Percentiles rank a stretch among this genome's conserved stretches.
These are phyloP conservation scores for Anas georgica DNA, from an alignment of 2,797 vertebrate species.

Conservation along the genomic window DNA sequence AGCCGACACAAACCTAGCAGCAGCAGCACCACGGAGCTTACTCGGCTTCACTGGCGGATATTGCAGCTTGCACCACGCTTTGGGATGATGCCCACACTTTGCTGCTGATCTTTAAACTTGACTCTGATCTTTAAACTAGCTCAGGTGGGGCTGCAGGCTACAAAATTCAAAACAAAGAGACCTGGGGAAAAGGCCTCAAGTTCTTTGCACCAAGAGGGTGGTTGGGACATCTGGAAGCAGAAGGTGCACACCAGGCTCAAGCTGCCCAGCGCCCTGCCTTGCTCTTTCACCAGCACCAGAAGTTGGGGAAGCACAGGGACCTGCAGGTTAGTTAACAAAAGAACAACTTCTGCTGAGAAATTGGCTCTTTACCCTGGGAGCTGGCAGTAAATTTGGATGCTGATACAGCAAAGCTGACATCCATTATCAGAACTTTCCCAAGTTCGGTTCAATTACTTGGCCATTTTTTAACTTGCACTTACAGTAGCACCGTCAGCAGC, in stretches of 20 bases:
- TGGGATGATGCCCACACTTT: neutral
- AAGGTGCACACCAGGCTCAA: neutral
- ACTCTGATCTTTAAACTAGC: neutral
- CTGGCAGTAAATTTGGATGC: neutral
- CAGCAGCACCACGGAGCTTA: neutral
- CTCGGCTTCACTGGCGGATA: neutral
- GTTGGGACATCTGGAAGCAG: neutral
- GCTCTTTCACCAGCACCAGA: fast-evolving
- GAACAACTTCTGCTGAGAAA: neutral
- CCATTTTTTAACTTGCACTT: neutral
- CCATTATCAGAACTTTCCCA: neutral
- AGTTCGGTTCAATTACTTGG: neutral
- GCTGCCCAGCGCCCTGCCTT: neutral
- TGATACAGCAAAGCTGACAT: neutral
- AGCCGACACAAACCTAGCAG: neutral
- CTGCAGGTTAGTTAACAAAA: neutral
- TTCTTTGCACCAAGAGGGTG: neutral
- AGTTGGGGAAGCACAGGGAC: neutral
- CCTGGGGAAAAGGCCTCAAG: neutral
- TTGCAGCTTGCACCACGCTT: neutral
- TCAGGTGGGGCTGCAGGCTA: neutral
- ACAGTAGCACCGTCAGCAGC: neutral
- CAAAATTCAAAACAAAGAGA: neutral
- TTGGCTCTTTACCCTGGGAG: fast-evolving
- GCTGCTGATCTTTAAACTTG: neutral